Conservation (phyloP, 2,888 invertebrate species). For the Agrochola litura region DNA sequence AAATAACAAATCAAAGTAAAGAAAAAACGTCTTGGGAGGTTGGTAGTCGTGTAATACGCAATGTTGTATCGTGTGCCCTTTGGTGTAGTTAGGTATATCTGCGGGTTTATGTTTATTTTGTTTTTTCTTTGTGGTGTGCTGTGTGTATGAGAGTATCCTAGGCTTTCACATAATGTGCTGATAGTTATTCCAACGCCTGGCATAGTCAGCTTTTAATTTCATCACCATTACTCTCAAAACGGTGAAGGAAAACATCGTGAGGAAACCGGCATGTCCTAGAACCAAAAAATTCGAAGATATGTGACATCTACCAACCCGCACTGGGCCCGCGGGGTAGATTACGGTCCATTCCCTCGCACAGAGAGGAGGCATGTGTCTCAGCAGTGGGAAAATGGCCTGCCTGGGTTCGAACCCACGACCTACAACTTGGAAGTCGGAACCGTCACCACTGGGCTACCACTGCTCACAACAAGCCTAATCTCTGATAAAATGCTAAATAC, state of each 20-base stretch:
- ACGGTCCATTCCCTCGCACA: too few relatives aligned
- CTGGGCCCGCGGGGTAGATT: too few relatives aligned
- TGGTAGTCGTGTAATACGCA: neutral
- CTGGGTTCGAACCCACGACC: too few relatives aligned
- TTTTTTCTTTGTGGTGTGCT: neutral
- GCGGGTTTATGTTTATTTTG: neutral
- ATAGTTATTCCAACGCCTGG: neutral
- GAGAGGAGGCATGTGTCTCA: too few relatives aligned
- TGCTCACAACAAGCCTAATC: neutral
- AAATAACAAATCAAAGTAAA: slow-evolving; percentile 58
- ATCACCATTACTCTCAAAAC: too few relatives aligned
- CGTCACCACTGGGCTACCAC: too few relatives aligned
- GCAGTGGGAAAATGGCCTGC: too few relatives aligned
- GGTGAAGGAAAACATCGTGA: too few relatives aligned
- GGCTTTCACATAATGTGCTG: neutral
- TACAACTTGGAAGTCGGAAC: too few relatives aligned
- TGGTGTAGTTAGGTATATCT: neutral
- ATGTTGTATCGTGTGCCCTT: neutral
- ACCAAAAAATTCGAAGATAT: too few relatives aligned
- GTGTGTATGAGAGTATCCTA: neutral
- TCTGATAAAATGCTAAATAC: neutral
- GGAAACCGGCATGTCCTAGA: too few relatives aligned
- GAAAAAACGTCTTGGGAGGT: slow-evolving; percentile 29
- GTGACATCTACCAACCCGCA: too few relatives aligned
- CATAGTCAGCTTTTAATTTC: neutral